A percentile compares a stretch with the other conserved stretches of the same genome.
Evolutionary conservation across 2,797 vertebrate species (phyloP).

Genomic region (Phrynocephalus guinanensis): DNA sequence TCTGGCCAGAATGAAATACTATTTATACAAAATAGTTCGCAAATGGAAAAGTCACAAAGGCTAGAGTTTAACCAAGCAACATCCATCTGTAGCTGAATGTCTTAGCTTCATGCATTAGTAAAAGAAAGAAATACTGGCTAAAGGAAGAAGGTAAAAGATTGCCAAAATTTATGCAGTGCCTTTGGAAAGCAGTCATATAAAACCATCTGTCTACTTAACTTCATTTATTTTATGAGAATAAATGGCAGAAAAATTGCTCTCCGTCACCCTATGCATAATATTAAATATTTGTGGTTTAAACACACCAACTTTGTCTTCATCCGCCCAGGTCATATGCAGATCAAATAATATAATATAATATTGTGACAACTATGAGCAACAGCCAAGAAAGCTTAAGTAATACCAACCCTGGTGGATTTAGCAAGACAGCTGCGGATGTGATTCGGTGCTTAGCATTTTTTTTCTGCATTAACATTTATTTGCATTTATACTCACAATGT

Average conservation of each 20-base stretch:
- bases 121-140: slow-evolving; percentile 24
- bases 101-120: slow-evolving; percentile 33
- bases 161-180: slow-evolving; percentile 58
- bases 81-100: slow-evolving; percentile 36
- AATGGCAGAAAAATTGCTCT: slow-evolving; percentile 66
- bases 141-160: slow-evolving; percentile 41
- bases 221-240: slow-evolving; percentile 62
- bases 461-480: slow-evolving; percentile 1
- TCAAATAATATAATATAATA: slow-evolving; percentile 52
- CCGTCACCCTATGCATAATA: slow-evolving; percentile 67
- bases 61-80: slow-evolving; percentile 21
- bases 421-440: slow-evolving; percentile 11
- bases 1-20: slow-evolving; percentile 31
- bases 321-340: slow-evolving; percentile 57
- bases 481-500: not conserved
- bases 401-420: slow-evolving; percentile 4
- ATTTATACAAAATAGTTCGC: not conserved
- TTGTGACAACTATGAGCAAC: slow-evolving; percentile 51
- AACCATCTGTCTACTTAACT: slow-evolving; percentile 60
- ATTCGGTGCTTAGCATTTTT: slow-evolving; percentile 7
- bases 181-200: slow-evolving; percentile 55
- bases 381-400: slow-evolving; percentile 37
- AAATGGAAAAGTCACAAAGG: slow-evolving; percentile 37
- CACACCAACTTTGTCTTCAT: slow-evolving; percentile 60
- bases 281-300: slow-evolving; percentile 63